phyloP scores from a whole-genome alignment of 2,113 vertebrate species.

The Climacteris rufus region DNA sequence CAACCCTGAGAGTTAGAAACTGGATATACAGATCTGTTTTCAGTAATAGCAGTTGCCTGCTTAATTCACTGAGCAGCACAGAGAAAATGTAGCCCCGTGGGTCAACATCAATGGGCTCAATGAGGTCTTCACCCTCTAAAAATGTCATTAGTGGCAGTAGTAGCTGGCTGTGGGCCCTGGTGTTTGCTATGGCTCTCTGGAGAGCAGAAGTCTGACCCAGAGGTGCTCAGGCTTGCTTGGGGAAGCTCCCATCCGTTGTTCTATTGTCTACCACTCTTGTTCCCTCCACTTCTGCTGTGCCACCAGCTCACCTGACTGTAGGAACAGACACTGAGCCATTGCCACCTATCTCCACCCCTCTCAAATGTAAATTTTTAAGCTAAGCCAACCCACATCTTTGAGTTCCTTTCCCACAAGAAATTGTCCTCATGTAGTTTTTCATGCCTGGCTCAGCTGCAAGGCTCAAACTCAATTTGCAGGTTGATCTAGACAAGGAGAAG shows the following conservation, averaged over 20 bases:
- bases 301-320: neutral
- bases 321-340: neutral
- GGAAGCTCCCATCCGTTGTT: neutral
- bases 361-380: neutral
- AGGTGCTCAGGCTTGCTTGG: neutral
- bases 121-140: constrained; percentile 56
- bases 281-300: neutral
- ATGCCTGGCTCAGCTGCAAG: neutral
- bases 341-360: neutral
- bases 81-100: constrained; percentile 30
- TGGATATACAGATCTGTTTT: constrained; percentile 40
- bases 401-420: neutral
- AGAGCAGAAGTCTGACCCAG: neutral
- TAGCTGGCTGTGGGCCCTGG: neutral
- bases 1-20: constrained; percentile 18
- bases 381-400: fast-evolving
- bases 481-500: neutral
- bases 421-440: fast-evolving
- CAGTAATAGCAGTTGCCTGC: constrained; percentile 50
- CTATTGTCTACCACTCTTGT: neutral
- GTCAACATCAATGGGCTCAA: constrained; percentile 50
- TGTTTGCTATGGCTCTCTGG: neutral
- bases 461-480: neutral
- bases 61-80: constrained; percentile 30
- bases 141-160: constrained; percentile 53